Evolutionary conservation across 2,113 vertebrate genomes (phyloP), one percentile per base, ranked within the genome.

Genomic region (Cyphomyrus plagiostoma): DNA sequence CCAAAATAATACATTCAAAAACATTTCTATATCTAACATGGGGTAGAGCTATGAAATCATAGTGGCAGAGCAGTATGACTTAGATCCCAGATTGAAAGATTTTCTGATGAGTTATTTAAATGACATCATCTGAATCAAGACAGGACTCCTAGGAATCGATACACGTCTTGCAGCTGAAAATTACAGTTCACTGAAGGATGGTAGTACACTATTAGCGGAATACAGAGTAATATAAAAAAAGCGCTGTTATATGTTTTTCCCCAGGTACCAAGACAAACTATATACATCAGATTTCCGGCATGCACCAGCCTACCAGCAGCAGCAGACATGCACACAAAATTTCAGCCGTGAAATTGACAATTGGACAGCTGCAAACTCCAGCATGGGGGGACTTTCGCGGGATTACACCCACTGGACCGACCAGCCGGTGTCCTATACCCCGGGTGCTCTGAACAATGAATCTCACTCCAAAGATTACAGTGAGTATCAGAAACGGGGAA

Each of bases 381-480:
- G 94, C 91, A 90, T 91, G 8, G 92, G 56, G 88, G 90, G 93
- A 87, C 88, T 91, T 88, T 90, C 91, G 39, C 93, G 91, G 26
- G 92, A 94, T 46, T 91, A 92, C 89, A 77, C 89, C 52, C 92
- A 91, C 92, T 95, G 94, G 94, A 93, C 89, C 0, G 90, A 93
- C 17, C 90, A 74, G 70, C 91, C 53, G 2, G 6, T 85, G 11
- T 52, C 93, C 53, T 90, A 94, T 26, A 93, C 94, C 70, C 92
- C 92, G 82, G 94, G 93, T 26, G 58, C 91, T 82, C 88, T 93
- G 17, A 92, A 93, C 46, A 77, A 26, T 49, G 90, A 91, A 6
- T 4, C 85, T 46, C 91, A 88, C 62, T 91, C 91, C 35, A 92
- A 90, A 49, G 91, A 91, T 45, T 66, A 87, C 1, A 89, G 88